These are phyloP conservation scores for Trachelipus rathkii DNA, from an alignment of 1,140 invertebrate genomes.

Conservation along the genomic window DNA sequence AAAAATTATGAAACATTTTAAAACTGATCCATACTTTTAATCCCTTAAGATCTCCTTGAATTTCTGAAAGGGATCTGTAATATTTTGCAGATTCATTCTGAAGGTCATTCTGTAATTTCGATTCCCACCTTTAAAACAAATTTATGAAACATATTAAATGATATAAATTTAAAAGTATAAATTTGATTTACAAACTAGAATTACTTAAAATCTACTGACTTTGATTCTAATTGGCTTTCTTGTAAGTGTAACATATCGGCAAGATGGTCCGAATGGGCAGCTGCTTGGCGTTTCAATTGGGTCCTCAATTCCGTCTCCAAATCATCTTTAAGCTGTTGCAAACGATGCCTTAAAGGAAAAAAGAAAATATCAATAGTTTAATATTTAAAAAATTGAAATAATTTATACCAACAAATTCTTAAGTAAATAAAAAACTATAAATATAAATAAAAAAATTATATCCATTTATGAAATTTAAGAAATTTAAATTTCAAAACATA, in stretches of 20 bases:
- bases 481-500: too few species aligned
- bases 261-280: conserved; percentile 77
- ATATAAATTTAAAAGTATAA: background rate
- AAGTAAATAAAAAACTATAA: too few species aligned
- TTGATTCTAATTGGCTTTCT: conserved; percentile 63
- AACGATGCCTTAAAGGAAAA: conserved; percentile 21
- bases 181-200: background rate
- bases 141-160: background rate
- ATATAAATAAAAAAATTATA: too few species aligned
- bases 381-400: too few species aligned
- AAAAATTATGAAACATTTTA: conserved; percentile 23
- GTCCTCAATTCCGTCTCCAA: conserved; percentile 69
- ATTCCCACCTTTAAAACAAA: conserved; percentile 55
- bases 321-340: conserved; percentile 60
- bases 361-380: background rate
- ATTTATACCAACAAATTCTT: too few species aligned
- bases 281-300: conserved; percentile 71
- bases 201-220: conserved; percentile 71
- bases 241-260: conserved; percentile 63
- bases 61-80: conserved; percentile 71
- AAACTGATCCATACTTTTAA: conserved; percentile 70
- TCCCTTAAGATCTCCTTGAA: conserved; percentile 63
- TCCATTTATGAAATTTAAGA: too few species aligned
- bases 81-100: conserved; percentile 64
- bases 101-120: conserved; percentile 63